Evolutionary conservation across 2,113 vertebrate genomes (phyloP).

Genomic region (Platysternon megacephalum): DNA sequence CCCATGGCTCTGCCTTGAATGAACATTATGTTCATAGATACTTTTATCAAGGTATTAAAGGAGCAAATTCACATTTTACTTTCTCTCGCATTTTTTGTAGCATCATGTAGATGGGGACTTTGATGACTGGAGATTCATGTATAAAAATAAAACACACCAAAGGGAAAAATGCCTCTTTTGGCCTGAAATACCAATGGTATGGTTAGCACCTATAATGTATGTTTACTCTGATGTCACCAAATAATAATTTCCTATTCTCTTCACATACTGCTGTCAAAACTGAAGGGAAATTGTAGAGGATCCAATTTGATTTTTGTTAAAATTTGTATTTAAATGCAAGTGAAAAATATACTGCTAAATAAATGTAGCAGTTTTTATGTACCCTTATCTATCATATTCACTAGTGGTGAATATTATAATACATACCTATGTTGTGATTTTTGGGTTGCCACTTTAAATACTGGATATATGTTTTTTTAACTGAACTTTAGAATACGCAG

Average conservation of each 20-base stretch:
- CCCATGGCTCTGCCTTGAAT: neutral
- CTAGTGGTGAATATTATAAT: neutral
- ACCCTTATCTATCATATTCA: neutral
- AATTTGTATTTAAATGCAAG: neutral
- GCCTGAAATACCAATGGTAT: neutral
- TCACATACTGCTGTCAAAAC: neutral
- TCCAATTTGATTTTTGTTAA: neutral
- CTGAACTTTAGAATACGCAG: neutral
- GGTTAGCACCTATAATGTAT: neutral
- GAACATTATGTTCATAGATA: conserved; percentile 12
- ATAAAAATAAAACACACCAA: neutral
- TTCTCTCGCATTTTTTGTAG: neutral
- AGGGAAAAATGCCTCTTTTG: neutral
- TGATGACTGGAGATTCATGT: neutral
- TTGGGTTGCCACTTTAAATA: neutral
- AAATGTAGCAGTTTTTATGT: fast-evolving
- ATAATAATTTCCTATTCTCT: neutral
- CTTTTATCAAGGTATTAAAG: neutral
- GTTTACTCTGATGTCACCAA: neutral
- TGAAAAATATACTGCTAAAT: neutral
- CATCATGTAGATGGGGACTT: neutral
- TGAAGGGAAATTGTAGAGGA: neutral
- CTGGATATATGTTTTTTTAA: fast-evolving
- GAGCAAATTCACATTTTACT: neutral
- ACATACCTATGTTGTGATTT: neutral